phyloP scores from a whole-genome alignment of 2,797 vertebrate genomes.

The Gobionotothen gibberifrons region DNA sequence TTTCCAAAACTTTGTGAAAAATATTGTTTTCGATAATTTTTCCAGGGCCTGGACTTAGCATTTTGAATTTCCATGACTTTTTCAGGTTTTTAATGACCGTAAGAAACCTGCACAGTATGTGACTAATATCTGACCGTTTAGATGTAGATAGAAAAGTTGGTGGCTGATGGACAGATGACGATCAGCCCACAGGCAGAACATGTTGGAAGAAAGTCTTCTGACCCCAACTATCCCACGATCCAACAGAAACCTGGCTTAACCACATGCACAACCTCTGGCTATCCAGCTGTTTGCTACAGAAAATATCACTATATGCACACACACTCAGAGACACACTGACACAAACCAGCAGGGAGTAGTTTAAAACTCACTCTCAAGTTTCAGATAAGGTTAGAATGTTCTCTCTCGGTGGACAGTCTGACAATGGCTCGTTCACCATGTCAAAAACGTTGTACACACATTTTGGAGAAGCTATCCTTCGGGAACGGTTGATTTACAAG shows the following conservation, averaged over 20 bases:
- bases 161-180: constrained; percentile 29
- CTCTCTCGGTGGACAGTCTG: constrained; percentile 1
- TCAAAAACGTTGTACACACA: not conserved
- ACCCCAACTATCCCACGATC: constrained; percentile 78
- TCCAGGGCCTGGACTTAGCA: too few species aligned
- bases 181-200: constrained; percentile 34
- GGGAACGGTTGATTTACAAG: not conserved
- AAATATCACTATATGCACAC: constrained; percentile 46
- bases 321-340: constrained; percentile 17
- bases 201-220: constrained; percentile 48
- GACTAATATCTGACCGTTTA: constrained; percentile 3
- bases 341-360: constrained; percentile 45
- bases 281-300: constrained; percentile 70
- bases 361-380: constrained; percentile 32
- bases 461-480: not conserved
- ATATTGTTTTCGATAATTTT: too few species aligned
- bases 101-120: too few species aligned
- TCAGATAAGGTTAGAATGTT: constrained; percentile 30
- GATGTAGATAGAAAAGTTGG: constrained; percentile 10
- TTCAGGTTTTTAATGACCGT: too few species aligned
- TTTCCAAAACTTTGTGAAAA: too few species aligned
- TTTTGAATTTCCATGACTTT: too few species aligned
- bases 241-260: constrained; percentile 72
- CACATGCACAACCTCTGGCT: constrained; percentile 72
- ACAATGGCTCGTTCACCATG: not conserved